Percentiles rank a stretch among this genome's conserved stretches.
phyloP scores from a whole-genome alignment of 2,888 invertebrate genomes.

The Acanthococcus lagerstroemiae region DNA sequence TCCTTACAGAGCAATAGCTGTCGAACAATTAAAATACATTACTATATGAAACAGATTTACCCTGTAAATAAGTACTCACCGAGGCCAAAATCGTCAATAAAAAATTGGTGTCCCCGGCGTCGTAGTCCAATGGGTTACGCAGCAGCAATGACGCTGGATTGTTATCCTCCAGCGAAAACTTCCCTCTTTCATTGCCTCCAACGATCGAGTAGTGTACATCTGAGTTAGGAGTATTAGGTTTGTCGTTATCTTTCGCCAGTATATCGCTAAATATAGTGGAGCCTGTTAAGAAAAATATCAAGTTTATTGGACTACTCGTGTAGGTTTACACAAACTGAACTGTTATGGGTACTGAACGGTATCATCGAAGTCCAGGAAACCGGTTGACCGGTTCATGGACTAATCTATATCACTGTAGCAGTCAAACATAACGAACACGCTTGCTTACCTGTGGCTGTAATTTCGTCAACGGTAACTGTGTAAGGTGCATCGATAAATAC shows the following conservation, averaged over 20 bases:
- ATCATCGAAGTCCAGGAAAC: too few species aligned
- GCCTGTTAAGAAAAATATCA: too few species aligned
- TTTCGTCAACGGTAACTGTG: slow-evolving; percentile 65
- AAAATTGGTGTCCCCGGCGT: slow-evolving; percentile 67
- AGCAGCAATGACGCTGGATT: slow-evolving; percentile 67
- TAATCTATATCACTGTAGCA: not conserved
- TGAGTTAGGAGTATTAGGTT: slow-evolving; percentile 79
- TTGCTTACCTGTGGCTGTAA: slow-evolving; percentile 59
- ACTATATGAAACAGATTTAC: too few species aligned
- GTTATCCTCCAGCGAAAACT: slow-evolving; percentile 68
- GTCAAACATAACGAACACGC: slow-evolving; percentile 20
- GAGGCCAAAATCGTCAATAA: slow-evolving; percentile 63
- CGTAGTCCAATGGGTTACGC: slow-evolving; percentile 65
- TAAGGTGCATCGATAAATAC: slow-evolving; percentile 69
- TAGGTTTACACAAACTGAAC: too few species aligned
- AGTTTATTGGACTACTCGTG: too few species aligned
- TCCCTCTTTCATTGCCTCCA: slow-evolving; percentile 59
- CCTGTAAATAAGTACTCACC: slow-evolving; percentile 50
- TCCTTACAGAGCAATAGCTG: too few species aligned
- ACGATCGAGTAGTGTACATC: slow-evolving; percentile 71
- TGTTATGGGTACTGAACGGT: too few species aligned
- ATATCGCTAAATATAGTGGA: slow-evolving; percentile 72
- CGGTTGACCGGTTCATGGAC: too few species aligned
- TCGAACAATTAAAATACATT: too few species aligned
- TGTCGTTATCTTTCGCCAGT: slow-evolving; percentile 69